Evolutionary conservation across 2,797 vertebrate genomes (phyloP).

Genomic region (Bradypodion ventrale): DNA sequence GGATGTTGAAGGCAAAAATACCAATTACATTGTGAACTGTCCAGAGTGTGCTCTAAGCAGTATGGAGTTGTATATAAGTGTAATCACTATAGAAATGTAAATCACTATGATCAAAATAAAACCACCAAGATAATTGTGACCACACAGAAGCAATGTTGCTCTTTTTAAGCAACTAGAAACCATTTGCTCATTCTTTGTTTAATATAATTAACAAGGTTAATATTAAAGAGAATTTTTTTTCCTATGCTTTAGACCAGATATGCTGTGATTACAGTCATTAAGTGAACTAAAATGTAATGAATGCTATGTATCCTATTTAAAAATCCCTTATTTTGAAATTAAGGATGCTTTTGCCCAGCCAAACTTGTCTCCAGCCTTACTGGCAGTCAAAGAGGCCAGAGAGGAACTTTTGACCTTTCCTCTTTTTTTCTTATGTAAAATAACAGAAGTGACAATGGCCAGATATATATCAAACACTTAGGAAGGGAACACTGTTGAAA

Average conservation of each 20-base stretch:
- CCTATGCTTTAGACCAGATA: neutral
- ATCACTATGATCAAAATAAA: too few relatives aligned
- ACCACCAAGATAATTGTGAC: too few relatives aligned
- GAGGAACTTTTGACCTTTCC: conserved; percentile 21
- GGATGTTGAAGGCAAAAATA: too few relatives aligned
- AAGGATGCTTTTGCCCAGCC: neutral
- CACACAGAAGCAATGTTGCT: too few relatives aligned
- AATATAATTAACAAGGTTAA: too few relatives aligned
- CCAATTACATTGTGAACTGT: too few relatives aligned
- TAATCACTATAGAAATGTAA: too few relatives aligned
- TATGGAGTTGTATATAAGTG: too few relatives aligned
- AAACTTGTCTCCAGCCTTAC: neutral
- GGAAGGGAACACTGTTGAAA: conserved; percentile 32
- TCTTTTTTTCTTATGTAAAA: conserved; percentile 36
- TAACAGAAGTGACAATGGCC: conserved; percentile 30
- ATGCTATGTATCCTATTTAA: neutral
- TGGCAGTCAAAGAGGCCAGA: conserved; percentile 19
- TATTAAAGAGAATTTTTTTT: too few relatives aligned
- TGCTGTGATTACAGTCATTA: neutral
- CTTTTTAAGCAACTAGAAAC: too few relatives aligned
- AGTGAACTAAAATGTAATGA: conserved; percentile 6
- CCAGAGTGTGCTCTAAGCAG: too few relatives aligned
- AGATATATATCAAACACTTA: conserved; percentile 31
- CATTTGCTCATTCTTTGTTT: too few relatives aligned
- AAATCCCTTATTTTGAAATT: neutral